Conservation (phyloP, 2,888 invertebrate species). For the Tenthredo livida region DNA sequence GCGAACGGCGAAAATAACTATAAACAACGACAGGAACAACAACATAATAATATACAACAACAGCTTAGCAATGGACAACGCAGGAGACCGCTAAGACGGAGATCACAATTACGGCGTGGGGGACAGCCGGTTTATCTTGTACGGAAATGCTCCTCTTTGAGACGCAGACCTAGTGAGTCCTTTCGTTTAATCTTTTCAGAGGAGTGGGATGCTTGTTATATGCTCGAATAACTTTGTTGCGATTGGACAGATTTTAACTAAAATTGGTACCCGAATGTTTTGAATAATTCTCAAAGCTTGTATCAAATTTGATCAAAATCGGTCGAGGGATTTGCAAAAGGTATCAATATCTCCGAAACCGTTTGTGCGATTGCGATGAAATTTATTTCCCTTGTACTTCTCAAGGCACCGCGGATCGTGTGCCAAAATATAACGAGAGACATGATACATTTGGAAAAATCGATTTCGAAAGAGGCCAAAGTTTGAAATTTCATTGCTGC, state of each 20-base stretch:
- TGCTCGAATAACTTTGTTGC: background rate
- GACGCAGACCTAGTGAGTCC: slow-evolving; percentile 75
- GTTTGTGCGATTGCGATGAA: background rate
- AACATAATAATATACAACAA: slow-evolving; percentile 26
- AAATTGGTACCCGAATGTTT: background rate
- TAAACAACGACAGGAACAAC: slow-evolving; percentile 24
- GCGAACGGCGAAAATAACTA: slow-evolving; percentile 31
- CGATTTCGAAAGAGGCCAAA: background rate
- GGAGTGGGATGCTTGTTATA: background rate
- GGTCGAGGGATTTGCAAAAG: background rate
- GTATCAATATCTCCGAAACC: background rate
- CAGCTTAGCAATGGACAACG: slow-evolving; percentile 48
- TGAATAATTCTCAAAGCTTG: background rate
- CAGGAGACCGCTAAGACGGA: slow-evolving; percentile 72
- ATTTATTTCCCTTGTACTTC: background rate
- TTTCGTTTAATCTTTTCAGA: background rate
- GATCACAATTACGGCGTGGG: slow-evolving; percentile 71
- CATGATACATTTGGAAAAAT: background rate
- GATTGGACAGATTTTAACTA: background rate
- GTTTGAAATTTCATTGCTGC: background rate
- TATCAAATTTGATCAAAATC: background rate
- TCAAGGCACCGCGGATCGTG: background rate
- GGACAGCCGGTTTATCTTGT: slow-evolving; percentile 75
- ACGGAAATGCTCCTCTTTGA: slow-evolving; percentile 74
- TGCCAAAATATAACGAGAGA: background rate